phyloP scores from a whole-genome alignment of 92 coral and sea anemone species.

The Umimayanthus chanpuru region DNA sequence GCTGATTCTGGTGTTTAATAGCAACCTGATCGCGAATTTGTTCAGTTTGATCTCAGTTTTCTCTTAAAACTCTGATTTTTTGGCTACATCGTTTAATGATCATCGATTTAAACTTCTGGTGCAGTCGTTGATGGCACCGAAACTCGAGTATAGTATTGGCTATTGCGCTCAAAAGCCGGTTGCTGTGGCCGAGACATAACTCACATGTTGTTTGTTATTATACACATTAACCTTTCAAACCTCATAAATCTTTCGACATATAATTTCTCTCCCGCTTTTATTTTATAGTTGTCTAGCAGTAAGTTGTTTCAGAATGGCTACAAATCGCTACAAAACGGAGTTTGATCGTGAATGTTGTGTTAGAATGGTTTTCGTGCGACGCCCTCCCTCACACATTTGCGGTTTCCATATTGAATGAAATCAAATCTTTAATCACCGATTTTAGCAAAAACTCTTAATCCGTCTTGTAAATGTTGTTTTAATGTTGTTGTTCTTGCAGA shows the following conservation, averaged over 20 bases:
- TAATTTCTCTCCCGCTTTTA: background rate
- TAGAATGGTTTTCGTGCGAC: conserved; percentile 8
- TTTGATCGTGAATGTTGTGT: background rate
- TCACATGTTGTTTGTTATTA: background rate
- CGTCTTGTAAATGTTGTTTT: background rate
- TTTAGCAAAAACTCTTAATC: background rate
- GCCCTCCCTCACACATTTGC: background rate
- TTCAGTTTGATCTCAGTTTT: background rate
- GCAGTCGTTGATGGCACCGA: too few species aligned
- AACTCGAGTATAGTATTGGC: background rate
- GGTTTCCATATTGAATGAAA: background rate
- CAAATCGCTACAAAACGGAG: background rate
- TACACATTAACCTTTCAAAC: background rate
- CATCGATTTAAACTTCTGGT: background rate
- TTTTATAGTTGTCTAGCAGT: background rate
- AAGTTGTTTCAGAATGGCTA: background rate
- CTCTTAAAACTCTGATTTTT: background rate
- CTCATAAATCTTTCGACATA: background rate
- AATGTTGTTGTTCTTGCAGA: background rate
- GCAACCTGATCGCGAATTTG: background rate
- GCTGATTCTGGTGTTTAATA: too few species aligned
- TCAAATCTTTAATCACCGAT: background rate
- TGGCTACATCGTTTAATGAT: background rate
- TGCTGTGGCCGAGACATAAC: background rate
- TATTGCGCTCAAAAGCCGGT: conserved; percentile 8